Evolutionary conservation across 2,113 vertebrate genomes (phyloP), one percentile per base, ranked within the genome.

Genomic region (Narcine bancroftii): DNA sequence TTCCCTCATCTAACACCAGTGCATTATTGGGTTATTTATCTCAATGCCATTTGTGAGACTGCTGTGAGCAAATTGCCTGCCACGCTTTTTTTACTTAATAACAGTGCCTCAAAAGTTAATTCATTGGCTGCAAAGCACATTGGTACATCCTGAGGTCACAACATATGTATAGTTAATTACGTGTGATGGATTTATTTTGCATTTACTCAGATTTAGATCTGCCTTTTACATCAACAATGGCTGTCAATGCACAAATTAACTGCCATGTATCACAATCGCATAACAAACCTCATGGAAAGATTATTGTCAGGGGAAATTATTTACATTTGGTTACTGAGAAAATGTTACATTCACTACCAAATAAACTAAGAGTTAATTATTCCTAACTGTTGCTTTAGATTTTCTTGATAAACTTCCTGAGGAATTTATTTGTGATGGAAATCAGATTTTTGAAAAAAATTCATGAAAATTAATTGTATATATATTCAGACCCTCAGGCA

Each of bases 361-460:
- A 47, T 91, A 89, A 13, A 17, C 36, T 39, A 66, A 69, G 39
- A 91, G 89, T 91, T 91, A 91, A 91, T 91, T 91, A 91, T 71
- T 71, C 36, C 21, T 91, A 47, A 91, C 17, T 21, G 10, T 26
- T 47, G 3, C 36, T 91, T n/a, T 47, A 91, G 42, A 69, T 66
- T 91, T 91, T 69, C 33, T 87, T 60, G 81, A 87, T 87, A 87
- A 87, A 87, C 33, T 2, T 63, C 45, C 76, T 36, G 50, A 87
- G n/a, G 56, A 63, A 87, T 63, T 63, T 87, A 87, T 36, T 63
- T n/a, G 19, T 87, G 81, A 39, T 87, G n/a, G 77, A 87, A 87
- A 87, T 87, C 81, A 60, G 81, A 63, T 87, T n/a, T 36, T 87
- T 87, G 81, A 87, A 87, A 81, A 87, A 87, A n/a, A 15, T 87